Conservation (phyloP, 1,140 invertebrate species). For the Pseudomyrmex dendroicus region DNA sequence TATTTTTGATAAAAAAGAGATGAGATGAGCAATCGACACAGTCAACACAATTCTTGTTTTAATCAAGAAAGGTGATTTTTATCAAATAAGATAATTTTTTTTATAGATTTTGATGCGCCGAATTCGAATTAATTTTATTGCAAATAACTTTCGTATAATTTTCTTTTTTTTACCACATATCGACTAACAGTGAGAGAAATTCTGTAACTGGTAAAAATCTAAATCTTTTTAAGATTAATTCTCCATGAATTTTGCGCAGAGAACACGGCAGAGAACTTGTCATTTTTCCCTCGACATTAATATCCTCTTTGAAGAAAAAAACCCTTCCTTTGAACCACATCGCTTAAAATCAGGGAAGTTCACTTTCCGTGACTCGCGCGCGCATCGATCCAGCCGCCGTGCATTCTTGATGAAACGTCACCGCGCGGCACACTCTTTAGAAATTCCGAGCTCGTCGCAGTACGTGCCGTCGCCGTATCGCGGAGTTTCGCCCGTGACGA, state of each 20-base stretch:
- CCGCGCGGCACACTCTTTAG: conserved; percentile 64
- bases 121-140: too few species aligned
- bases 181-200: background rate
- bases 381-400: conserved; percentile 39
- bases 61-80: too few species aligned
- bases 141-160: too few species aligned
- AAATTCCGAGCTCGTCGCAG: conserved; percentile 65
- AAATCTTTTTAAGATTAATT: background rate
- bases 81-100: too few species aligned
- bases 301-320: background rate
- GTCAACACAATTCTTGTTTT: too few species aligned
- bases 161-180: too few species aligned
- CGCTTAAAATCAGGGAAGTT: background rate
- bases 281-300: background rate
- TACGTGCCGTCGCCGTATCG: conserved; percentile 62
- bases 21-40: too few species aligned
- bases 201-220: background rate
- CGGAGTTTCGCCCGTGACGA: conserved; percentile 64
- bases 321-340: background rate
- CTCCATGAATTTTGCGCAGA: too few species aligned
- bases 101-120: too few species aligned
- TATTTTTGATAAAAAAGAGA: too few species aligned
- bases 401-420: conserved; percentile 56
- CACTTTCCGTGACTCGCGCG: conserved; percentile 22
- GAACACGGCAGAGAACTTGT: background rate